These are phyloP conservation scores for Aromia moschata DNA, from an alignment of 2,888 invertebrate species.

Conservation along the genomic window DNA sequence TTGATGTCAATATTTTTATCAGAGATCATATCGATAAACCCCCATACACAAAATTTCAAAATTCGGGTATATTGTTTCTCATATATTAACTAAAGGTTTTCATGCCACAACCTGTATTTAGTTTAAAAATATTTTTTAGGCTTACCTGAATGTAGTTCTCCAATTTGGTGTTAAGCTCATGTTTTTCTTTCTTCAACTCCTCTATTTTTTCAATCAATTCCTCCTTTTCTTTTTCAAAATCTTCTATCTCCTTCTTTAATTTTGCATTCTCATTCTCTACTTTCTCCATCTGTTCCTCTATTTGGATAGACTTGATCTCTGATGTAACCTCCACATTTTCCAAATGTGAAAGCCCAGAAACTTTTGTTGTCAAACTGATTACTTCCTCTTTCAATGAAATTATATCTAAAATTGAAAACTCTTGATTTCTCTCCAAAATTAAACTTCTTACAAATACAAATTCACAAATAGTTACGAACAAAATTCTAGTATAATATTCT, in stretches of 20 bases:
- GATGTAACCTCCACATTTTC: slow-evolving; percentile 78
- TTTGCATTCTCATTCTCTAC: slow-evolving; percentile 65
- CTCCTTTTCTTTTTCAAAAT: slow-evolving; percentile 66
- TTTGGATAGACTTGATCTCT: slow-evolving; percentile 79
- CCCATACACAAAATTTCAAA: too few relatives aligned
- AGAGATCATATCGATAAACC: too few relatives aligned
- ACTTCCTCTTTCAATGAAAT: slow-evolving; percentile 70
- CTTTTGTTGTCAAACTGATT: slow-evolving; percentile 69
- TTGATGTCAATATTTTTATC: too few relatives aligned
- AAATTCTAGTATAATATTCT: background rate
- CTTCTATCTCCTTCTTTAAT: slow-evolving; percentile 65
- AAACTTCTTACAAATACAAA: too few relatives aligned
- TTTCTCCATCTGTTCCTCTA: slow-evolving; percentile 78
- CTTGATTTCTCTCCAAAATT: too few relatives aligned
- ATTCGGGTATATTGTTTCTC: too few relatives aligned
- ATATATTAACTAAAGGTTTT: too few relatives aligned
- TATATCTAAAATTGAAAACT: slow-evolving; percentile 62
- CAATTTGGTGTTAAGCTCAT: slow-evolving; percentile 69
- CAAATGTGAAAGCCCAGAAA: slow-evolving; percentile 70
- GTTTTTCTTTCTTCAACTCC: slow-evolving; percentile 69
- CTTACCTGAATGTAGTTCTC: slow-evolving; percentile 71
- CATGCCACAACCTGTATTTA: too few relatives aligned
- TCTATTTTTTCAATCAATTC: slow-evolving; percentile 68
- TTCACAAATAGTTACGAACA: too few relatives aligned
- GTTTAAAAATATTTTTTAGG: background rate